These are phyloP conservation scores for Glossophaga mutica DNA, from an alignment of 2,797 vertebrate genomes.

Conservation along the genomic window DNA sequence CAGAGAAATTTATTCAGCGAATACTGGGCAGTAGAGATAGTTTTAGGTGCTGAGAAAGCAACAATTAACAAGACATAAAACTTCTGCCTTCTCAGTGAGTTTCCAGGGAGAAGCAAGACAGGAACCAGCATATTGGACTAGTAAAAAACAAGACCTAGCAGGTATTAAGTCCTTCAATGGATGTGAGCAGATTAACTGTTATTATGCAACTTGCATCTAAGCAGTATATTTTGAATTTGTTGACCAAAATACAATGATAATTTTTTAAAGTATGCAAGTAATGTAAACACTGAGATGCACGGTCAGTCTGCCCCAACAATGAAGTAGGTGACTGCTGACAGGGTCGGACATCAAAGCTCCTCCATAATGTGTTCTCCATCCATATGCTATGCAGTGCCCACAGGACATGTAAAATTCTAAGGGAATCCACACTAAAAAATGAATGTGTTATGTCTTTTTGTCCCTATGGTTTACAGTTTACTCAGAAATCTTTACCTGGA, in stretches of 20 bases:
- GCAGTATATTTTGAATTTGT: background rate
- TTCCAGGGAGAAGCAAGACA: background rate
- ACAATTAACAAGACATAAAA: background rate
- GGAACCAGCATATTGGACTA: background rate
- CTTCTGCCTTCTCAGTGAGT: background rate
- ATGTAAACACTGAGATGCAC: background rate
- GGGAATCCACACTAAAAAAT: background rate
- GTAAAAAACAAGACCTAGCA: background rate
- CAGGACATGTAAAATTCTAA: background rate
- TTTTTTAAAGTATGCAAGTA: background rate
- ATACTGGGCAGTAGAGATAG: background rate
- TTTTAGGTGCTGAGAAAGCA: background rate
- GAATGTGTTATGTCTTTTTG: background rate
- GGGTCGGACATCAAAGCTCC: background rate
- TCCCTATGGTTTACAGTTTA: background rate
- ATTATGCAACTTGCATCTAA: background rate
- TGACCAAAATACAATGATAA: background rate
- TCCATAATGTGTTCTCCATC: background rate
- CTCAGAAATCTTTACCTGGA: background rate
- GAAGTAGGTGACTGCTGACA: background rate
- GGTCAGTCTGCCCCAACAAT: background rate
- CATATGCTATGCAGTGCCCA: fast-evolving
- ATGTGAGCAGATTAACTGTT: background rate
- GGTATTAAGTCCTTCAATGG: background rate
- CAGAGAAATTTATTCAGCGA: background rate